These are phyloP conservation scores for Nephotettix cincticeps DNA, from an alignment of 1,140 invertebrate species.

Conservation along the genomic window DNA sequence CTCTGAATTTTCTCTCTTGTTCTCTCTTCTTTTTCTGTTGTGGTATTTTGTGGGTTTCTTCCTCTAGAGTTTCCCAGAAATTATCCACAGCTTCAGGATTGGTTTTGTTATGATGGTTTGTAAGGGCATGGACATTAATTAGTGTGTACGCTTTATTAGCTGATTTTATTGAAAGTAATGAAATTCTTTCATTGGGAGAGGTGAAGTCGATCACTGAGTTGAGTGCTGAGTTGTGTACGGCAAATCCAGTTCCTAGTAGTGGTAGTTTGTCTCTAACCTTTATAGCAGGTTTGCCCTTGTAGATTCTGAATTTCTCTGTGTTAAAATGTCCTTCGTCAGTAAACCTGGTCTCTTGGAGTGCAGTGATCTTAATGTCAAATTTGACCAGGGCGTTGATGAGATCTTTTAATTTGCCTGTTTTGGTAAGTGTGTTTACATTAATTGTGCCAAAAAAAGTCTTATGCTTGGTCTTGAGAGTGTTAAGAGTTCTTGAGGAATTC, in stretches of 20 bases:
- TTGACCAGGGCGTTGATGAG: not conserved
- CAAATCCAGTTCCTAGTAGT: constrained; percentile 31
- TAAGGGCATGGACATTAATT: constrained; percentile 28
- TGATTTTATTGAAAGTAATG: constrained; percentile 22
- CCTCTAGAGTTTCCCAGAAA: constrained; percentile 30
- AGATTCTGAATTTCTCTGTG: constrained; percentile 24
- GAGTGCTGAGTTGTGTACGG: constrained; percentile 21
- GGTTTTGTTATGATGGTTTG: constrained; percentile 26
- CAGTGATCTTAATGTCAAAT: not conserved
- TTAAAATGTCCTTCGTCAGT: constrained; percentile 23
- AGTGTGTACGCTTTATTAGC: constrained; percentile 30
- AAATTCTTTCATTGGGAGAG: constrained; percentile 30
- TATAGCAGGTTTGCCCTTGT: constrained; percentile 15
- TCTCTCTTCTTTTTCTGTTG: constrained; percentile 24
- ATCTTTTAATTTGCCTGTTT: too few species aligned
- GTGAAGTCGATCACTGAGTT: constrained; percentile 26
- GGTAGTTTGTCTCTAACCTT: constrained; percentile 17
- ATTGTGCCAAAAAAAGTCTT: not conserved
- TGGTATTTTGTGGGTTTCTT: constrained; percentile 27
- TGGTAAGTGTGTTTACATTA: not conserved
- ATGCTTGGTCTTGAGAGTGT: not conserved
- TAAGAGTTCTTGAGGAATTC: too few species aligned
- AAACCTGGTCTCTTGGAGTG: constrained; percentile 13
- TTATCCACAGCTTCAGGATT: constrained; percentile 29
- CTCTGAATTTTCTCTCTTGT: not conserved